phyloP scores from a whole-genome alignment of 2,113 vertebrate species.

The Excalfactoria chinensis region DNA sequence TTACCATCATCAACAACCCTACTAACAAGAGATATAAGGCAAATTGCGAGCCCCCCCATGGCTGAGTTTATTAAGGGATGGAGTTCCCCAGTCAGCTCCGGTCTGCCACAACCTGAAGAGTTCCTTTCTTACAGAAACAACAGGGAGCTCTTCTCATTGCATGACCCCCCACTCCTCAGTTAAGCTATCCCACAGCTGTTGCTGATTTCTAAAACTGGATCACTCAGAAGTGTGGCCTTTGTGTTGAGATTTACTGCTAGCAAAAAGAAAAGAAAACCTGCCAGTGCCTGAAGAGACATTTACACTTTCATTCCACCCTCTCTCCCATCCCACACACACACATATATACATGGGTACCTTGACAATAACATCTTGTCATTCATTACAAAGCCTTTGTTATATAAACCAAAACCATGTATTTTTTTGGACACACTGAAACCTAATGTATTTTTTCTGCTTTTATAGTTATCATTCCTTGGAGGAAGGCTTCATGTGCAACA shows the following conservation, averaged over 20 bases:
- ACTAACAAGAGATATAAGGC: neutral
- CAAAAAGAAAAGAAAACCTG: neutral
- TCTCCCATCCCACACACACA: neutral
- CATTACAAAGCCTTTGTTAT: neutral
- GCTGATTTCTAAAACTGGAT: neutral
- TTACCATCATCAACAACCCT: neutral
- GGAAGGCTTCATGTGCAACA: neutral
- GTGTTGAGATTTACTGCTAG: neutral
- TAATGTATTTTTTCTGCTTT: neutral
- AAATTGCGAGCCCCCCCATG: neutral
- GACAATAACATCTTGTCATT: neutral
- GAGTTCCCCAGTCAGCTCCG: neutral
- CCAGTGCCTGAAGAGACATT: neutral
- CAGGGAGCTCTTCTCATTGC: neutral
- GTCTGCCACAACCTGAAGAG: neutral
- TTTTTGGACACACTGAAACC: neutral
- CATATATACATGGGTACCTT: neutral
- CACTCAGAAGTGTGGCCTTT: neutral
- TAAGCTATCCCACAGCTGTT: constrained; percentile 30
- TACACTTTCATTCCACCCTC: neutral
- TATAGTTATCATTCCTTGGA: neutral
- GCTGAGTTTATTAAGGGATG: neutral
- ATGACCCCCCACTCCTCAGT: neutral
- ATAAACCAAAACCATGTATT: neutral
- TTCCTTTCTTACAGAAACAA: constrained; percentile 5